Conservation (phyloP, 2,113 vertebrate species). For the Ramphastos sulfuratus region DNA sequence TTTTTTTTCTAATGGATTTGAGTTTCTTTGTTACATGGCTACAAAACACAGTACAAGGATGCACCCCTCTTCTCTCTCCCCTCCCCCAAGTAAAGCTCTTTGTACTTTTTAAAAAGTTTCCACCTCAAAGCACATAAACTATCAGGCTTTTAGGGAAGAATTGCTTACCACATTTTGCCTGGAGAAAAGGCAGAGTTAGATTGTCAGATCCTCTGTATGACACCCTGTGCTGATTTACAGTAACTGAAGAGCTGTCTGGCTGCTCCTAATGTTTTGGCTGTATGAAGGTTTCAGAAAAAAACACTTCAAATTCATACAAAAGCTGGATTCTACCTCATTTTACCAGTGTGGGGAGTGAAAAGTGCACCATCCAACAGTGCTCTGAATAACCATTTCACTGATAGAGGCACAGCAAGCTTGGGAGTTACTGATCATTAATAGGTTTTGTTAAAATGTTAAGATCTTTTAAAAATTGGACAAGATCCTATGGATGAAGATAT, state of each 20-base stretch:
- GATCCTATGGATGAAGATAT: neutral
- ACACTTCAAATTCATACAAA: neutral
- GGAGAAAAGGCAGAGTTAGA: neutral
- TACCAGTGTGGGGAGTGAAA: too few relatives aligned
- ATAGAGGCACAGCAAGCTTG: neutral
- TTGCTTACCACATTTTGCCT: constrained; percentile 17
- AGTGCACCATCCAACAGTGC: neutral
- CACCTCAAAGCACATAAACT: constrained; percentile 37
- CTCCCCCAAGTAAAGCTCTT: neutral
- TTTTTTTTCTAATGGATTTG: neutral
- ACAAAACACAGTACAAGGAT: constrained; percentile 11
- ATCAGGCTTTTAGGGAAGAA: constrained; percentile 41
- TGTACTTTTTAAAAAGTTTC: neutral
- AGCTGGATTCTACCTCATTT: neutral
- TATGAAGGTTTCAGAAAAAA: neutral
- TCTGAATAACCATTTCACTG: neutral
- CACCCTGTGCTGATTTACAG: constrained; percentile 7
- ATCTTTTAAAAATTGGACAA: too few relatives aligned
- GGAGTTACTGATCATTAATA: neutral
- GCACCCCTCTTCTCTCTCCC: neutral
- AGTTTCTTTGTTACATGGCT: constrained; percentile 33
- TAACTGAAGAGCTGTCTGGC: neutral
- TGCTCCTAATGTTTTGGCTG: neutral
- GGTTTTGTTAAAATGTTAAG: neutral
- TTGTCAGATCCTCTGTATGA: neutral